Evolutionary conservation across 2,797 vertebrate genomes (phyloP).

Genomic region (Gobio occitaniae): DNA sequence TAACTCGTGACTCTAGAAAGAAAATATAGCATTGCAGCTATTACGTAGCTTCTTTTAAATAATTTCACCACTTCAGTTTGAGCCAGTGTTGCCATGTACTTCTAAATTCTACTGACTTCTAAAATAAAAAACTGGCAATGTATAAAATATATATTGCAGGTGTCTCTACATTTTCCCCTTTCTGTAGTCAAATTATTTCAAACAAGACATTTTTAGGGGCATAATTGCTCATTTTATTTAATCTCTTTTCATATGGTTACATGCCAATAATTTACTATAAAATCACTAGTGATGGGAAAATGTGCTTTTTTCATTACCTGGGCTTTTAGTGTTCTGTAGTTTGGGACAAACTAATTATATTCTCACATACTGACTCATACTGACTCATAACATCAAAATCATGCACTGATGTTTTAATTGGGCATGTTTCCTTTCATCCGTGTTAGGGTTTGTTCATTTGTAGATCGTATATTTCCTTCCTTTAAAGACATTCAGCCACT

Average conservation of each 20-base stretch:
- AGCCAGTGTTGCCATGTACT: not conserved
- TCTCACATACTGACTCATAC: not conserved
- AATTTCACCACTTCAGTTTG: not conserved
- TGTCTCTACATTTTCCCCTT: not conserved
- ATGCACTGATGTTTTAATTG: not conserved
- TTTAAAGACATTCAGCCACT: not conserved
- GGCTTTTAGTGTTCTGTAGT: not conserved
- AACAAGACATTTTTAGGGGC: not conserved
- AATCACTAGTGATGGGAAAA: not conserved
- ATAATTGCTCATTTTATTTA: not conserved
- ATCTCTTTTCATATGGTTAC: not conserved
- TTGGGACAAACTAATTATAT: not conserved
- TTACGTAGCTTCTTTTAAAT: not conserved
- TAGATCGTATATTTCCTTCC: not conserved
- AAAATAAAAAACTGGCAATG: not conserved
- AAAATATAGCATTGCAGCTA: constrained; percentile 11
- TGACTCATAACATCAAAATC: too few species aligned
- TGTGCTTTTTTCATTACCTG: not conserved
- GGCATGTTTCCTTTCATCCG: not conserved
- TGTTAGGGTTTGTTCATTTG: not conserved
- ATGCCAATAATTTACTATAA: not conserved
- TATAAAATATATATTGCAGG: not conserved
- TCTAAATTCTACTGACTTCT: not conserved
- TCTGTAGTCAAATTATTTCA: not conserved
- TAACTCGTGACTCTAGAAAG: not conserved